Evolutionary conservation across 2,888 invertebrate genomes (phyloP).

Genomic region (Euproctis similis): DNA sequence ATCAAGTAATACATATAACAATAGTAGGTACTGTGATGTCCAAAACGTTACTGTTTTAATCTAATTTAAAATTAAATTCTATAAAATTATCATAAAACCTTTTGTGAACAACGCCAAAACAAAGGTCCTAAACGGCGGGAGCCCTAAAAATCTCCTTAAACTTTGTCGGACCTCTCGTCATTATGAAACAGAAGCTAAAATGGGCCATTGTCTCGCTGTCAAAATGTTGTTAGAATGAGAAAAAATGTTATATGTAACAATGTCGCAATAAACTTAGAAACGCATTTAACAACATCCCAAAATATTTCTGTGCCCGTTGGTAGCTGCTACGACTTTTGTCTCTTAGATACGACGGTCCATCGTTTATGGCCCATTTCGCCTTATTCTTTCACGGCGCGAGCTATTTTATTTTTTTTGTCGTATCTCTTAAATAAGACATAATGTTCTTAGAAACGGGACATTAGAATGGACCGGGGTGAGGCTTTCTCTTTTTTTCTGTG

Average conservation of each 20-base stretch:
- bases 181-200: conserved; percentile 61
- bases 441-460: conserved; percentile 71
- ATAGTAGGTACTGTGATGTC: too few species aligned
- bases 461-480: conserved; percentile 52
- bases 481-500: conserved; percentile 68
- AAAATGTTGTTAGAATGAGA: conserved; percentile 54
- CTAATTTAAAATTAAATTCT: conserved; percentile 12
- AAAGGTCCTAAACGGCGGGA: conserved; percentile 23
- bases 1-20: too few species aligned
- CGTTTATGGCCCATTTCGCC: conserved; percentile 65
- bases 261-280: conserved; percentile 60
- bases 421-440: conserved; percentile 72
- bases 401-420: conserved; percentile 64
- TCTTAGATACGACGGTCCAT: conserved; percentile 36
- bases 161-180: conserved; percentile 39
- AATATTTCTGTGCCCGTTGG: conserved; percentile 57
- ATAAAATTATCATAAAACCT: conserved; percentile 18
- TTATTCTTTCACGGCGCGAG: conserved; percentile 56
- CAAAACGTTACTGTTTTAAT: too few species aligned
- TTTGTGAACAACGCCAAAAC: conserved; percentile 22
- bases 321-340: conserved; percentile 64
- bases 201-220: conserved; percentile 58
- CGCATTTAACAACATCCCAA: conserved; percentile 56
- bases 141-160: conserved; percentile 28
- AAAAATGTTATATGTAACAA: conserved; percentile 55